Conservation (phyloP, 1,140 invertebrate species). For the Cydia pomonella region DNA sequence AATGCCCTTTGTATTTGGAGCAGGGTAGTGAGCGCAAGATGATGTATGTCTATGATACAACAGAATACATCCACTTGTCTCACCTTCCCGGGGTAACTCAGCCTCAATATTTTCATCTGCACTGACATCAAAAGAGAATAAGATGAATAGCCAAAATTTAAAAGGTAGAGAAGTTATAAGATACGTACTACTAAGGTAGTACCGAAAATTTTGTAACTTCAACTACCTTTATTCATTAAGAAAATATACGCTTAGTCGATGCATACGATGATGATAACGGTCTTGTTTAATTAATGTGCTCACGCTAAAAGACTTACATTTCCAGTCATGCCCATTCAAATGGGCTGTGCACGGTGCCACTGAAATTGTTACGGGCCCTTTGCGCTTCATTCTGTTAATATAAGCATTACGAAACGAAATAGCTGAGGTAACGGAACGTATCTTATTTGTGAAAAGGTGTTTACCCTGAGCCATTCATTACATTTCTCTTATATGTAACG, state of each 20-base stretch:
- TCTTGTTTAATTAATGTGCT: slow-evolving; percentile 37
- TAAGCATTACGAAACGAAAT: slow-evolving; percentile 29
- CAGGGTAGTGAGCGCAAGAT: slow-evolving; percentile 51
- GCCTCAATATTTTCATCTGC: background rate
- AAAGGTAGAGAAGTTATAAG: no score
- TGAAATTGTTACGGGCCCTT: slow-evolving; percentile 18
- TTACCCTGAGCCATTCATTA: slow-evolving; percentile 44
- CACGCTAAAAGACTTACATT: background rate
- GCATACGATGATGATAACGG: slow-evolving; percentile 44
- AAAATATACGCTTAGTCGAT: no score
- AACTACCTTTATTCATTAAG: background rate
- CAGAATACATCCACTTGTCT: slow-evolving; percentile 49
- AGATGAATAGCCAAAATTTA: background rate
- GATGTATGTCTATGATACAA: slow-evolving; percentile 48
- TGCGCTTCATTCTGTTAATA: slow-evolving; percentile 14
- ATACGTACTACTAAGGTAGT: no score
- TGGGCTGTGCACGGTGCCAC: background rate
- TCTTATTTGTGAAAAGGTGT: slow-evolving; percentile 23
- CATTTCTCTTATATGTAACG: slow-evolving; percentile 39
- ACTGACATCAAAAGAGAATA: background rate
- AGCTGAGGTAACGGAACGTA: slow-evolving; percentile 26
- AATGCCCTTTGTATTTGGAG: slow-evolving; percentile 50
- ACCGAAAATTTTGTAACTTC: background rate
- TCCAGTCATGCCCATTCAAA: background rate
- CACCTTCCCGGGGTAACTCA: slow-evolving; percentile 2